A percentile compares a stretch with the other conserved stretches of the same genome.
phyloP scores from a whole-genome alignment of 2,888 invertebrate genomes.

The Aphrophora alni region DNA sequence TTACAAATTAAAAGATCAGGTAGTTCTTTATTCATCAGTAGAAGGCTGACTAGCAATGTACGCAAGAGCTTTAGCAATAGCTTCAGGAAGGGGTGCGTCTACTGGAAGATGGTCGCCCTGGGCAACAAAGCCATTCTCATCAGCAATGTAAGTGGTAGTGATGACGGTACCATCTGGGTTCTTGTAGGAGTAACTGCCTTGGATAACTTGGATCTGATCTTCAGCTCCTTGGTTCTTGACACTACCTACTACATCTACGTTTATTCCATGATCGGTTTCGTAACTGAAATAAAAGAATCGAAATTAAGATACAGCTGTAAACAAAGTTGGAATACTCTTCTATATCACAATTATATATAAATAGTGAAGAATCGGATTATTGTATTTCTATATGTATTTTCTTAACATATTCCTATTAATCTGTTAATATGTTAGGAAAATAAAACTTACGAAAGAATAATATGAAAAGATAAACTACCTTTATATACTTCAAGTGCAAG shows the following conservation, averaged over 20 bases:
- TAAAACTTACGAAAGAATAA: too few species aligned
- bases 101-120: conserved; percentile 56
- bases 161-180: conserved; percentile 48
- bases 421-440: too few species aligned
- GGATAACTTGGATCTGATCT: conserved; percentile 46
- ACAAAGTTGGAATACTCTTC: too few species aligned
- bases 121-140: conserved; percentile 63
- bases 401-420: too few species aligned
- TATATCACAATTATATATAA: too few species aligned
- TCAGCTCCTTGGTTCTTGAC: conserved; percentile 53
- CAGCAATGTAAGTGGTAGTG: conserved; percentile 50
- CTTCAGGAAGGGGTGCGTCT: conserved; percentile 33
- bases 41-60: conserved; percentile 32
- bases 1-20: too few species aligned
- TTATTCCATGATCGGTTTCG: conserved; percentile 65
- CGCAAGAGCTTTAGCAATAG: conserved; percentile 35
- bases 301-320: too few species aligned
- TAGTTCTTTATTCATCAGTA: not conserved
- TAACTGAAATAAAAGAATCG: conserved; percentile 51
- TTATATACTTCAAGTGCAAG: too few species aligned
- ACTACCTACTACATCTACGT: conserved; percentile 59
- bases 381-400: too few species aligned
- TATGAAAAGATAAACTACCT: too few species aligned
- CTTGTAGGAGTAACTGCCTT: conserved; percentile 50
- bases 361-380: too few species aligned